Percentiles rank a stretch among this genome's conserved stretches.
Evolutionary conservation across 2,888 invertebrate genomes (phyloP).

Genomic region (Drosophila koepferae): DNA sequence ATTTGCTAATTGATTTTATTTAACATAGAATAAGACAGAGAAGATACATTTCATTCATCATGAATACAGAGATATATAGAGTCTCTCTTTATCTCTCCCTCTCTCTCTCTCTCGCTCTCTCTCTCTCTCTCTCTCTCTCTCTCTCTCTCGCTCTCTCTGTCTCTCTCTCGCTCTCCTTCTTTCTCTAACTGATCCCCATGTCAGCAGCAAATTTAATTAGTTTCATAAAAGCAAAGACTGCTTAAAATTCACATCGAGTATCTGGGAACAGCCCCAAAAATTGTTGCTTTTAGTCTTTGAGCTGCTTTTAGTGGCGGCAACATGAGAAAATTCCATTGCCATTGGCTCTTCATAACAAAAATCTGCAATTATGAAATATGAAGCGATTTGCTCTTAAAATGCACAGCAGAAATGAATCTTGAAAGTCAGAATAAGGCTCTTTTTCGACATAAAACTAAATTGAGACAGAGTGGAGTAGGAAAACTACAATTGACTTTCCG

Average conservation of each 20-base stretch:
- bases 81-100: too few relatives aligned
- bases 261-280: constrained; percentile 13
- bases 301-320: constrained; percentile 35
- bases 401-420: constrained; percentile 27
- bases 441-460: not conserved
- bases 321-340: constrained; percentile 72
- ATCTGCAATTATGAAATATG: constrained; percentile 69
- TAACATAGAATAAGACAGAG: not conserved
- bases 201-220: constrained; percentile 7
- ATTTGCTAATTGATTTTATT: too few relatives aligned
- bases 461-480: not conserved
- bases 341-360: constrained; percentile 45
- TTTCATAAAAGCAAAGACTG: constrained; percentile 7
- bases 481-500: not conserved
- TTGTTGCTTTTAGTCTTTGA: constrained; percentile 9
- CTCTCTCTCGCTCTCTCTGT: too few relatives aligned
- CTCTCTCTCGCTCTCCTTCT: not conserved
- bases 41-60: not conserved
- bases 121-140: not conserved
- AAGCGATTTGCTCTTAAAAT: constrained; percentile 63
- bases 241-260: constrained; percentile 52
- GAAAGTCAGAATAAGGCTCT: constrained; percentile 20
- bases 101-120: too few relatives aligned
- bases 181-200: not conserved
- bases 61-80: not conserved